Evolutionary conservation across 2,113 vertebrate genomes (phyloP).

Genomic region (Neoarius graeffei): DNA sequence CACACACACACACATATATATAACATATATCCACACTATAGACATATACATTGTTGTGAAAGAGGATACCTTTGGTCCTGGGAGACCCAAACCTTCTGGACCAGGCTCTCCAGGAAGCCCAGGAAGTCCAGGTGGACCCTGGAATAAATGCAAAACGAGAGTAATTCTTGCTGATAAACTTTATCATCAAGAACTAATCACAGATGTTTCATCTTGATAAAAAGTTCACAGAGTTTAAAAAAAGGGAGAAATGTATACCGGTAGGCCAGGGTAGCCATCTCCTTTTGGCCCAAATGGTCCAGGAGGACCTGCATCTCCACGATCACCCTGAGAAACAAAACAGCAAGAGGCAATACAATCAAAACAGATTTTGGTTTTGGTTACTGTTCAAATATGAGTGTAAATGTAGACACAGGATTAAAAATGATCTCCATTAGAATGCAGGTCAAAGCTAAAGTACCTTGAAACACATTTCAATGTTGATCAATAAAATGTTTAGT

Average conservation of each 20-base stretch:
- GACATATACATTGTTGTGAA: background rate
- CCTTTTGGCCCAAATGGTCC: constrained; percentile 86
- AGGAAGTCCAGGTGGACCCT: constrained; percentile 84
- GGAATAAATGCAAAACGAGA: constrained; percentile 17
- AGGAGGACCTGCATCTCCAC: constrained; percentile 74
- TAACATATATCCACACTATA: background rate
- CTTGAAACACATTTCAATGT: background rate
- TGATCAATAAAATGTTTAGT: background rate
- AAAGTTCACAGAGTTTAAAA: background rate
- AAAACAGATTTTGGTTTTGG: background rate
- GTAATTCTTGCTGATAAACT: constrained; percentile 4
- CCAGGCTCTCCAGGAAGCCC: constrained; percentile 83
- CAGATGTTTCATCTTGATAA: constrained; percentile 20
- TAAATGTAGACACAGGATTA: background rate
- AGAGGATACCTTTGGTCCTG: constrained; percentile 81
- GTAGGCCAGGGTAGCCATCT: constrained; percentile 81
- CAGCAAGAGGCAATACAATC: background rate
- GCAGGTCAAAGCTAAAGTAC: background rate
- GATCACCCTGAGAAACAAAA: constrained; percentile 76
- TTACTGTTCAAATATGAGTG: background rate
- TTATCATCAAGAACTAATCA: constrained; percentile 11
- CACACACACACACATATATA: too few species aligned
- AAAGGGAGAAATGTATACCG: constrained; percentile 59
- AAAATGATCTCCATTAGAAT: background rate
- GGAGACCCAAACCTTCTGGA: constrained; percentile 78